Evolutionary conservation across 1,140 invertebrate genomes (phyloP), one percentile per base, ranked within the genome.

Genomic region (Drosophila watanabei): DNA sequence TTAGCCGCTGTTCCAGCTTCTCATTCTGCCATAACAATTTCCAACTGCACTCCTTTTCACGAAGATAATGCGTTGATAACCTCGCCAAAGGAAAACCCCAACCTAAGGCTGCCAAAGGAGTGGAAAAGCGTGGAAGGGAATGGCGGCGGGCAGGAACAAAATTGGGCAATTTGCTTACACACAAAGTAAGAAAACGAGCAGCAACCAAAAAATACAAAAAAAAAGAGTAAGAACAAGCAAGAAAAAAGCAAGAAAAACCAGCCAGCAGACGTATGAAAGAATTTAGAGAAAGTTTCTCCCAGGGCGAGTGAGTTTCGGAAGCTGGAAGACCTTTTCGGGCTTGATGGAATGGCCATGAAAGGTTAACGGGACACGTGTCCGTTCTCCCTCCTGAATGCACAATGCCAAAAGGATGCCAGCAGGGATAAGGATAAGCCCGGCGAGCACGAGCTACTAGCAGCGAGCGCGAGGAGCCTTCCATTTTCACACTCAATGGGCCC

Each of bases 111-210:
- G 43, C 10, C 46, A 43, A 45, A 68, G 54, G 20, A 39, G 54
- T 57, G 54, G 35, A 57, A 57, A 56, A n/a, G 20, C 54, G 54
- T 30, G 41, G 43, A 24, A 73, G 30, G n/a, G 56, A 52, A 24
- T 24, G 63, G 43, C 20, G 43, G 64, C 11, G 14, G 33, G 32
- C 39, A 62, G 49, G 49, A 59, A 49, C 82, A 60, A 89, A 89
- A 89, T 90, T 89, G 85, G 85, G 86, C 85, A 89, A 89, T 89
- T 89, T 89, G 85, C 85, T 89, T 89, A 89, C 86, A 85, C 79
- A 80, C 77, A 80, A 81, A 80, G 66, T 71, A 89, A 81, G 73
- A 89, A 85, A 79, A 85, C 70, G 64, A 59, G 70, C 45, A 58
- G 61, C 69, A 75, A 57, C 58, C 20, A 14, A 39, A 60, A 24